Conservation (phyloP, 2,797 vertebrate species). For the Podargus strigoides region DNA sequence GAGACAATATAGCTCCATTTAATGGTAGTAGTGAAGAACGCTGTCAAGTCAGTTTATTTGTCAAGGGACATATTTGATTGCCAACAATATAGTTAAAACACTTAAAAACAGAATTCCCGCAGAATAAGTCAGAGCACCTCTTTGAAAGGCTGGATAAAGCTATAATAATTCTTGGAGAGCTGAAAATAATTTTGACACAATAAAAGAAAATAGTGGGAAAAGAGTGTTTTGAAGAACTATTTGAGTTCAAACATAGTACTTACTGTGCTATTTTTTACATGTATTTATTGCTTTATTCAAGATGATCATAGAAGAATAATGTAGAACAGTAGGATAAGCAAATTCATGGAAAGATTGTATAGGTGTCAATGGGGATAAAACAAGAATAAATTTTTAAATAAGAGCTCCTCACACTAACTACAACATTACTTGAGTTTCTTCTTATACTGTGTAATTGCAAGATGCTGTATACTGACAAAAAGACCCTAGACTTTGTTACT, state of each 20-base stretch:
- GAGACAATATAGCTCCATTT: not conserved
- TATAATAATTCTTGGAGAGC: not conserved
- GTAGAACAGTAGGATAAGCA: not conserved
- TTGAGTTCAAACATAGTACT: not conserved
- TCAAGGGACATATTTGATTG: not conserved
- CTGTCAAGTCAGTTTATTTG: not conserved
- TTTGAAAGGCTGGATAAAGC: not conserved
- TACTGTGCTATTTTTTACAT: not conserved
- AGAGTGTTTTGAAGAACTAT: not conserved
- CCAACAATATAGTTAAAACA: not conserved
- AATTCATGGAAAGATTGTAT: not conserved
- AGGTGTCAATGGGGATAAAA: not conserved
- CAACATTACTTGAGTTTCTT: not conserved
- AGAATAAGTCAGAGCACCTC: not conserved
- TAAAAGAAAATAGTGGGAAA: not conserved
- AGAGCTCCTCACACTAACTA: not conserved
- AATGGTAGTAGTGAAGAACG: not conserved
- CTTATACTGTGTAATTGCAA: not conserved
- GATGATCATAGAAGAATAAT: not conserved
- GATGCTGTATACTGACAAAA: not conserved
- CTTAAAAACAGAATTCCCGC: not conserved
- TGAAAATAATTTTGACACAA: not conserved
- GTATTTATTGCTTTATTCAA: not conserved
- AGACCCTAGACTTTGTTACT: not conserved
- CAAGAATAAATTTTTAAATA: not conserved